Conservation (phyloP, 2,113 vertebrate species). For the Notothenia rossii region DNA sequence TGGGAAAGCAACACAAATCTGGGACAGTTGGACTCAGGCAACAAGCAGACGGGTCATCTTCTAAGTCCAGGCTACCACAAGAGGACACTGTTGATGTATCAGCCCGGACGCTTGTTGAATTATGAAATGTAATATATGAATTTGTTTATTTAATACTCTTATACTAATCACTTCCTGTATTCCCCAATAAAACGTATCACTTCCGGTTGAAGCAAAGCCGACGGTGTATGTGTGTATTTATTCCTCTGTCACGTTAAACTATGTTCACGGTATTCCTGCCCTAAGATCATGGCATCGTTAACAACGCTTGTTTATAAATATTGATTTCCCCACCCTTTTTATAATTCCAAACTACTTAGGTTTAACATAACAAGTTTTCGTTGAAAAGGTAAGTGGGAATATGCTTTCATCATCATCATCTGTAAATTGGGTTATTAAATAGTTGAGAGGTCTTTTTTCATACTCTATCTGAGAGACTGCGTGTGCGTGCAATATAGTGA, state of each 20-base stretch:
- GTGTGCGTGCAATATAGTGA: constrained; percentile 43
- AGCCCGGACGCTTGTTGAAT: constrained; percentile 9
- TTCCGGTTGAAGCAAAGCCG: too few relatives aligned
- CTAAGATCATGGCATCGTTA: too few relatives aligned
- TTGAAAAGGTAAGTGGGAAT: constrained; percentile 72
- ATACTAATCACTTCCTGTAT: too few relatives aligned
- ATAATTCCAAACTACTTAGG: constrained; percentile 52
- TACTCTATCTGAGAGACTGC: constrained; percentile 49
- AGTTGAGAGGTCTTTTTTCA: constrained; percentile 69
- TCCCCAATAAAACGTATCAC: too few relatives aligned
- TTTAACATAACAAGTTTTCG: constrained; percentile 61
- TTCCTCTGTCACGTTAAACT: too few relatives aligned
- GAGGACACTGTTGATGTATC: constrained; percentile 78
- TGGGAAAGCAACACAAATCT: constrained; percentile 69
- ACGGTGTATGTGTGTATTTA: too few relatives aligned
- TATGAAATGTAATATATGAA: too few relatives aligned
- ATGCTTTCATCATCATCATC: constrained; percentile 72
- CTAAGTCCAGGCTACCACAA: constrained; percentile 63
- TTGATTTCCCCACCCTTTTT: constrained; percentile 34
- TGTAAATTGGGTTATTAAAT: constrained; percentile 75
- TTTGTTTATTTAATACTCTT: too few relatives aligned
- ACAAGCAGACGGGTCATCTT: constrained; percentile 41
- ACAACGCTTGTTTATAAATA: constrained; percentile 32
- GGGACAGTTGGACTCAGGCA: constrained; percentile 65
- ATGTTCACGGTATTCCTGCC: too few relatives aligned